Evolutionary conservation across 2,888 invertebrate species (phyloP), one percentile per base, ranked within the genome.

Genomic region (Agonopterix alstromeriana): DNA sequence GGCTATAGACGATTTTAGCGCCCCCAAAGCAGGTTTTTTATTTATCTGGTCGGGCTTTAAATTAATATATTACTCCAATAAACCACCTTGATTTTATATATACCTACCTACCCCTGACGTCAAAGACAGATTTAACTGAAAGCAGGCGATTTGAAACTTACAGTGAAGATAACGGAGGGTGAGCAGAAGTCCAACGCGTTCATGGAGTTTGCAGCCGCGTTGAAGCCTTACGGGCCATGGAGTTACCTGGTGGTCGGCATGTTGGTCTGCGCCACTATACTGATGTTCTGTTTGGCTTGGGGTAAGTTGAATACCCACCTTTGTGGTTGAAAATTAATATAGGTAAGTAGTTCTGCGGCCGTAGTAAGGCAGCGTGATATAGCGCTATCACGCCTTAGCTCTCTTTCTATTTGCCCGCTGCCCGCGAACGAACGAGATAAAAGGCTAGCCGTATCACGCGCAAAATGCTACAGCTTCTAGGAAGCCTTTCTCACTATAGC

Each of bases 151-250:
- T 62, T 70, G 49, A 65, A 61, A 52, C 58, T 84, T 85, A 49
- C 82, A 88, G 87, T 88, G 87, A 86, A 85, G 63, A 86, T 88
- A 54, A 65, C 76, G 14, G 87, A 88, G 53, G 67, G 78, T 0
- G 86, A 87, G 63, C 83, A 84, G 66, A 75, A 80, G 11, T 71
- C 81, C 0, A 87, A 87, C 60, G 84, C 84, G 11, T 84, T 87
- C 59, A 75, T 82, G 78, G 82, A 89, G 70, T 85, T 87, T 53
- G 86, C 85, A 9, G 91, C 91, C 8, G 92, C 92, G 43, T 76
- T 93, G 54, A 91, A 92, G 51, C 93, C 92, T 48, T 93, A 93
- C 70, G 93, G 93, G 0, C 93, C 93, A 0, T 93, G 93, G 93
- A 93, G 93, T 58, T 93, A 93, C 67, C 83, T 93, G 38, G 92